Percentiles rank a stretch among this genome's conserved stretches.
These are phyloP conservation scores for Eupeodes luniger DNA, from an alignment of 2,888 invertebrate species.

Conservation along the genomic window DNA sequence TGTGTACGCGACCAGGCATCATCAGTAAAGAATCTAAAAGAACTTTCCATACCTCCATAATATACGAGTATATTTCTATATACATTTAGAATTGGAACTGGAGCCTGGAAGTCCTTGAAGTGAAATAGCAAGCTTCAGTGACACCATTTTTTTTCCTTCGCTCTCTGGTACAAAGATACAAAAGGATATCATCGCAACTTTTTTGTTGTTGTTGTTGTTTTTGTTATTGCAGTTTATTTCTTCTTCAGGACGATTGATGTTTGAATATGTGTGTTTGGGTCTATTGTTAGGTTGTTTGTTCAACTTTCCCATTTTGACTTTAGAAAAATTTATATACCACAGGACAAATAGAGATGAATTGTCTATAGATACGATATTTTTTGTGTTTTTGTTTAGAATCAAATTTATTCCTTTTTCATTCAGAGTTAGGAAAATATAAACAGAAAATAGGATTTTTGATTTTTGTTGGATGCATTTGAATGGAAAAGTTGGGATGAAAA, in stretches of 20 bases:
- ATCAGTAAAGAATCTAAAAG: background rate
- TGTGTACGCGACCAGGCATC: constrained; percentile 35
- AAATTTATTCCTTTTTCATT: constrained; percentile 7
- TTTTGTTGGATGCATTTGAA: constrained; percentile 21
- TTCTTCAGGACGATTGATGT: constrained; percentile 21
- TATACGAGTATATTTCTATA: background rate
- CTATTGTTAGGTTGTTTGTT: constrained; percentile 29
- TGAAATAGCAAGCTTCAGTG: constrained; percentile 40
- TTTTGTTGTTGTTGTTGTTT: background rate
- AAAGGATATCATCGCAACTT: constrained; percentile 23
- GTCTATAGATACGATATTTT: constrained; percentile 16
- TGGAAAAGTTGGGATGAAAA: background rate
- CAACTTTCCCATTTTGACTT: constrained; percentile 29
- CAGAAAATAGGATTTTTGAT: constrained; percentile 8
- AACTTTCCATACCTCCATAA: background rate
- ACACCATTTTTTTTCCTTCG: constrained; percentile 19
- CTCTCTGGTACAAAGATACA: constrained; percentile 2
- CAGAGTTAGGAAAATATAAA: background rate
- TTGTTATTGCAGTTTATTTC: background rate
- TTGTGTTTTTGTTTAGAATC: background rate
- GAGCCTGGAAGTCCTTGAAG: constrained; percentile 34
- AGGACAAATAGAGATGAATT: constrained; percentile 45
- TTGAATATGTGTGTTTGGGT: background rate
- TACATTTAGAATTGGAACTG: background rate
- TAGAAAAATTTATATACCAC: constrained; percentile 38